Percentiles rank a stretch among this genome's conserved stretches.
These are phyloP conservation scores for Helicoverpa zea DNA, from an alignment of 1,140 invertebrate species.

Conservation along the genomic window DNA sequence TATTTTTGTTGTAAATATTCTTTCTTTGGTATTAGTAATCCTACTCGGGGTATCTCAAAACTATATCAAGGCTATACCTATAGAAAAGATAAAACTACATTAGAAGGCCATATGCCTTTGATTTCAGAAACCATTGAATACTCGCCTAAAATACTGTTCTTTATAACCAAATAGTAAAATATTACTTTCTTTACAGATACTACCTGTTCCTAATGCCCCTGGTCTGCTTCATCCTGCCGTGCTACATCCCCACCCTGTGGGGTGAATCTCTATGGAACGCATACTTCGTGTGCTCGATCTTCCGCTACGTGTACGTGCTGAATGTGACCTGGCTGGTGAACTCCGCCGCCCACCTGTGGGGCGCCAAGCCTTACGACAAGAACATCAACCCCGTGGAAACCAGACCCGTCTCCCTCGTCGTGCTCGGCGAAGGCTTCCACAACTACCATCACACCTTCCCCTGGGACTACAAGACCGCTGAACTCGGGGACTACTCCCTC, in stretches of 20 bases:
- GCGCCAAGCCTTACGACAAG: slow-evolving; percentile 92
- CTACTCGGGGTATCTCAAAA: neutral
- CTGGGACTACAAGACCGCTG: slow-evolving; percentile 91
- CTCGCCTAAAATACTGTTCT: too few relatives aligned
- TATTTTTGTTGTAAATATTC: too few relatives aligned
- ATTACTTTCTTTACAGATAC: slow-evolving; percentile 86
- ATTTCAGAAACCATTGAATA: too few relatives aligned
- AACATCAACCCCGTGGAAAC: slow-evolving; percentile 90
- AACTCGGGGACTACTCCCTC: slow-evolving; percentile 87
- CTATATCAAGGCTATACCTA: neutral
- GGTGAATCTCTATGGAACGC: slow-evolving; percentile 88
- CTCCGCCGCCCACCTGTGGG: slow-evolving; percentile 91
- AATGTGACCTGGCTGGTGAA: slow-evolving; percentile 94
- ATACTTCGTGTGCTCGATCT: slow-evolving; percentile 88
- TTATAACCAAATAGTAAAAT: neutral
- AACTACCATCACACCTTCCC: slow-evolving; percentile 94
- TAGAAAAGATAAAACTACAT: too few relatives aligned
- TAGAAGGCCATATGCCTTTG: too few relatives aligned
- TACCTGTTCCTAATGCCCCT: slow-evolving; percentile 91
- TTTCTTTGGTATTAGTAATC: neutral
- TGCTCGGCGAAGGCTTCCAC: slow-evolving; percentile 89
- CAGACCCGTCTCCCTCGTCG: slow-evolving; percentile 87
- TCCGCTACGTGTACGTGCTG: slow-evolving; percentile 89
- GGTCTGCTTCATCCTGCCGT: slow-evolving; percentile 92
- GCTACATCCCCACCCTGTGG: slow-evolving; percentile 91